Base-by-base conservation (phyloP, 2,797 vertebrate species). In the Pelobates cultripes region DNA sequence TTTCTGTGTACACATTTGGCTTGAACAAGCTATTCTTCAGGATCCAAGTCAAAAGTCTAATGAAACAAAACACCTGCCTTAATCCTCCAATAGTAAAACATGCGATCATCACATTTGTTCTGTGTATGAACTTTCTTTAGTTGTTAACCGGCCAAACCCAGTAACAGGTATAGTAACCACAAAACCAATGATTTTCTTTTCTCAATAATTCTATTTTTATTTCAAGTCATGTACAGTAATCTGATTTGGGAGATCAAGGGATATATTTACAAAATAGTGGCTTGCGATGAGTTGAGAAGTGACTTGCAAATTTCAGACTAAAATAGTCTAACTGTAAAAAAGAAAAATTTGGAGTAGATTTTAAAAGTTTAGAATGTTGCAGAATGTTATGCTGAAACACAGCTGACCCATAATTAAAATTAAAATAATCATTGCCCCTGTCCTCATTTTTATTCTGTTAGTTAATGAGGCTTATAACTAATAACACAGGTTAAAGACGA, bases 201-300 rank as follows among this genome's bases (percentile, higher is more conserved):
- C 90, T 92, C 94, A 94, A 91, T 94, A 95, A 94, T 94, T 86
- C 75, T 92, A 92, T 95, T 95, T 95, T 92, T 28, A 89, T 87
- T 94, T 92, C 89, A 91, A 92, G 92, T 94, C 93, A 92, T 88
- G 53, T 86, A 72, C 85, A 81, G 86, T 91, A 92, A 94, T 93
- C 89, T 89, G 90, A 85, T 83, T 89, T 90, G 86, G 91, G 90
- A 91, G 91, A 91, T 95, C 92, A 91, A 92, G 89, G 88, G 88
- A 28, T 28, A 28, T 28, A 28, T 28, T 28, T 28, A 28, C 28
- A 28, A 28, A 28, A 28, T 28, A 28, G 28, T 28, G 28, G 28
- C 28, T 28, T 28, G 28, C 2, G 28, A 28, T 28, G 28, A 28
- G 28, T 28, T 28, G 28, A 1, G 1, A 28, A 28, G 28, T 28